A percentile compares a stretch with the other conserved stretches of the same genome.
Conservation (phyloP, 2,888 invertebrate genomes). For the Tineola bisselliella region DNA sequence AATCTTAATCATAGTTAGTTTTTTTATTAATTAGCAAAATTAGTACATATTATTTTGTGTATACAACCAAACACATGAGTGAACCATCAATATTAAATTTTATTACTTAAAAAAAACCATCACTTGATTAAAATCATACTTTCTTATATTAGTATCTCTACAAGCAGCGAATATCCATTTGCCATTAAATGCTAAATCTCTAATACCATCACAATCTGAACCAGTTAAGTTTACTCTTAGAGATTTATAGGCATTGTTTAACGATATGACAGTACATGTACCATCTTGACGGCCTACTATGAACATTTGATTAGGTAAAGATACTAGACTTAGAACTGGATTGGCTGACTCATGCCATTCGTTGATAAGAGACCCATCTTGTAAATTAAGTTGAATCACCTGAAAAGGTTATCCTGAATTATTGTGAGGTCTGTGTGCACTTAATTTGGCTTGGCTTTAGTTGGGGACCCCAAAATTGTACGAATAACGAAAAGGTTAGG, state of each 20-base stretch:
- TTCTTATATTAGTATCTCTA: conserved; percentile 71
- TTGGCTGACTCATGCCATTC: conserved; percentile 67
- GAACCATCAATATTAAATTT: too few species aligned
- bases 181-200: conserved; percentile 69
- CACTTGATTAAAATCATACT: conserved; percentile 68
- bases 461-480: too few species aligned
- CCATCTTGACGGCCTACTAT: conserved; percentile 72
- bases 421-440: too few species aligned
- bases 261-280: conserved; percentile 62
- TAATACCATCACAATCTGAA: conserved; percentile 75
- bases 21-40: too few species aligned
- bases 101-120: conserved; percentile 57
- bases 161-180: conserved; percentile 71
- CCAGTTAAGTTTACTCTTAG: conserved; percentile 71
- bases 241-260: conserved; percentile 36
- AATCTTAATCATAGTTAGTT: too few species aligned
- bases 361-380: conserved; percentile 34
- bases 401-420: conserved; percentile 33
- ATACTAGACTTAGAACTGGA: conserved; percentile 61
- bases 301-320: conserved; percentile 58
- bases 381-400: conserved; percentile 38
- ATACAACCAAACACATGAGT: too few species aligned
- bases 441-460: too few species aligned
- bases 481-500: too few species aligned
- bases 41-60: too few species aligned